phyloP scores from a whole-genome alignment of 2,797 vertebrate species.

The Rhyacichthys aspro region DNA sequence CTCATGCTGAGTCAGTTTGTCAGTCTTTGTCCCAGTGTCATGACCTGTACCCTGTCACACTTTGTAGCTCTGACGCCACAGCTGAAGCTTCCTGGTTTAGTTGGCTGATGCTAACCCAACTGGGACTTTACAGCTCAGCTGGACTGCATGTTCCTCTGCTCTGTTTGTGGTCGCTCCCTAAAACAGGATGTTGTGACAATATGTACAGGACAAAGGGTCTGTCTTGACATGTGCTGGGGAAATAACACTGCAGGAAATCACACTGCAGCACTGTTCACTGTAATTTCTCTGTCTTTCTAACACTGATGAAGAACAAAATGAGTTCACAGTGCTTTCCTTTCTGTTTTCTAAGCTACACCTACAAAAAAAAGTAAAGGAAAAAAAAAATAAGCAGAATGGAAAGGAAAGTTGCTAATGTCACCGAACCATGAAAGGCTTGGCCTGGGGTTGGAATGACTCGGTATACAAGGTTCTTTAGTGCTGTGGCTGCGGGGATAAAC shows the following conservation, averaged over 20 bases:
- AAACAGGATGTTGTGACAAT: conserved; percentile 21
- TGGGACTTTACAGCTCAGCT: conserved; percentile 34
- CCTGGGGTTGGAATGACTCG: conserved; percentile 83
- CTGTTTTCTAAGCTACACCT: conserved; percentile 49
- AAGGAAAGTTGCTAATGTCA: conserved; percentile 81
- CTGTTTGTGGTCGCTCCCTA: conserved; percentile 25
- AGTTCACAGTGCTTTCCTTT: conserved; percentile 31
- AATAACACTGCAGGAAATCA: conserved; percentile 30
- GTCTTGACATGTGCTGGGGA: conserved; percentile 21
- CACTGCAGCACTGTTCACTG: conserved; percentile 30
- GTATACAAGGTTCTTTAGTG: conserved; percentile 83
- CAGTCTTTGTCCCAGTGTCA: conserved; percentile 12
- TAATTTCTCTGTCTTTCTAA: conserved; percentile 22
- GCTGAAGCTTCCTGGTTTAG: conserved; percentile 33
- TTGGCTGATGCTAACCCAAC: conserved; percentile 30
- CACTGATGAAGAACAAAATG: conserved; percentile 55
- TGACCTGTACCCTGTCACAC: conserved; percentile 32
- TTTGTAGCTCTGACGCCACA: conserved; percentile 29
- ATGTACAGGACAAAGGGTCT: conserved; percentile 33
- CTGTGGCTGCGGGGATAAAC: conserved; percentile 87
- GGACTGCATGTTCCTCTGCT: conserved; percentile 28
- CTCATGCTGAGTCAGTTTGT: conserved; percentile 24
- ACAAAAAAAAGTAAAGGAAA: conserved; percentile 30
- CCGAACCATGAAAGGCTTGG: conserved; percentile 85
- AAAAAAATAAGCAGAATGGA: conserved; percentile 58